Percentiles rank a stretch among this genome's conserved stretches.
Evolutionary conservation across 2,113 vertebrate genomes (phyloP).

Genomic region (Rynchops niger): DNA sequence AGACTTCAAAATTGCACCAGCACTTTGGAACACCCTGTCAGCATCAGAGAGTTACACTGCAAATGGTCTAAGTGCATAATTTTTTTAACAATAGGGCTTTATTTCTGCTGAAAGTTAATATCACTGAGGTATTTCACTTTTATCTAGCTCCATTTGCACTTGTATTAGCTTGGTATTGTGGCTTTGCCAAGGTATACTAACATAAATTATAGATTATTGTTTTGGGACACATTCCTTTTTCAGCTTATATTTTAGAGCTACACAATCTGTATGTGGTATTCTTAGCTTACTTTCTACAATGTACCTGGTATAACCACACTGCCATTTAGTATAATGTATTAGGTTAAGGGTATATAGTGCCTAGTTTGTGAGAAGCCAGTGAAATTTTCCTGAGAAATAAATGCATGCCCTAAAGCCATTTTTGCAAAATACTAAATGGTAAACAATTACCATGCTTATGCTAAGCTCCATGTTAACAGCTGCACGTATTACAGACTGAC

Average conservation of each 20-base stretch:
- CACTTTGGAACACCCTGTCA: not conserved
- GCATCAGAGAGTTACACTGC: not conserved
- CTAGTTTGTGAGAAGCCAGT: slow-evolving; percentile 40
- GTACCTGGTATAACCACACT: slow-evolving; percentile 1
- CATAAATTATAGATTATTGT: slow-evolving; percentile 40
- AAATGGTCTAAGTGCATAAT: not conserved
- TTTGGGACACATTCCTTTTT: not conserved
- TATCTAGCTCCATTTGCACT: slow-evolving; percentile 7
- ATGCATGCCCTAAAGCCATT: slow-evolving; percentile 52
- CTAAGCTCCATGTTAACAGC: slow-evolving; percentile 63
- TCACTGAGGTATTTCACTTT: not conserved
- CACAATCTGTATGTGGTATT: not conserved
- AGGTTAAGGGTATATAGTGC: not conserved
- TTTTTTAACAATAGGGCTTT: slow-evolving; percentile 36
- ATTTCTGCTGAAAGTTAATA: slow-evolving; percentile 28
- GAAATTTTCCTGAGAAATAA: slow-evolving; percentile 65
- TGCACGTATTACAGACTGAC: slow-evolving; percentile 27
- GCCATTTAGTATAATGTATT: slow-evolving; percentile 20
- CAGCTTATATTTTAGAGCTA: not conserved
- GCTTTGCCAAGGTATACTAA: slow-evolving; percentile 2
- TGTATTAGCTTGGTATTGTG: not conserved
- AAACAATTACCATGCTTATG: slow-evolving; percentile 67
- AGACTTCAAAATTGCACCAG: not conserved
- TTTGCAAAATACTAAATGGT: slow-evolving; percentile 61
- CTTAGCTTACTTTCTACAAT: slow-evolving; percentile 23